Evolutionary conservation across 1,140 invertebrate species (phyloP).

Genomic region (Drosophila busckii): DNA sequence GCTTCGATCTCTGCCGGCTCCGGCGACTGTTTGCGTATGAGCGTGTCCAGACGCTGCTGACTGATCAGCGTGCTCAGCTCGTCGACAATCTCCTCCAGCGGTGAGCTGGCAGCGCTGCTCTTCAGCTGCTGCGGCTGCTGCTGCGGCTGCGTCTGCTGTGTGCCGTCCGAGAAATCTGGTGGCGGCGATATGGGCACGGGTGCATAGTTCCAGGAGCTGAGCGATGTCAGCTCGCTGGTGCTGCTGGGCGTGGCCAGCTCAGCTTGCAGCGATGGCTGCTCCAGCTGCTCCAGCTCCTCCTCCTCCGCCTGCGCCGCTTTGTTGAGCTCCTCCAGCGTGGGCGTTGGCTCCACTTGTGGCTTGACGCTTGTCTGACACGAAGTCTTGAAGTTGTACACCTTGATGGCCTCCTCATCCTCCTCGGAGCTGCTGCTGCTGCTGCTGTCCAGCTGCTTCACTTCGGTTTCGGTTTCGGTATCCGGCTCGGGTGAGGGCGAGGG

Average conservation of each 20-base stretch:
- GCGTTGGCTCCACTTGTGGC: slow-evolving; percentile 8
- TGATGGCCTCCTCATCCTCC: slow-evolving; percentile 74
- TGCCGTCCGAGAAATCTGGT: slow-evolving; percentile 64
- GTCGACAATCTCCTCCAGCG: slow-evolving; percentile 65
- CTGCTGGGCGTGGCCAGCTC: slow-evolving; percentile 35
- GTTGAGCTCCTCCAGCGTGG: slow-evolving; percentile 47
- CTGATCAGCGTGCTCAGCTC: slow-evolving; percentile 65
- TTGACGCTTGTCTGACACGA: slow-evolving; percentile 67
- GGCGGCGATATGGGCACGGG: slow-evolving; percentile 72
- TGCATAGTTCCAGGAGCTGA: slow-evolving; percentile 71
- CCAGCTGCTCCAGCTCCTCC: neutral
- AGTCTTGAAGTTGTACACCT: slow-evolving; percentile 76
- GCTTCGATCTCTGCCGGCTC: slow-evolving; percentile 59
- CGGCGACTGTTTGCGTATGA: slow-evolving; percentile 55
- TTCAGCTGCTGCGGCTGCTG: slow-evolving; percentile 9
- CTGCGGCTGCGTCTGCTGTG: neutral
- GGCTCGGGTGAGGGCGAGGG: slow-evolving; percentile 52
- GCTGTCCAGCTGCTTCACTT: neutral
- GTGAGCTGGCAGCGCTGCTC: slow-evolving; percentile 19
- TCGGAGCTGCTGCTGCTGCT: slow-evolving; percentile 57
- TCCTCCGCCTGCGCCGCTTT: slow-evolving; percentile 8
- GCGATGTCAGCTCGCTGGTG: slow-evolving; percentile 46
- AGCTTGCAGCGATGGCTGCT: slow-evolving; percentile 4
- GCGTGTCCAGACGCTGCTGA: slow-evolving; percentile 65
- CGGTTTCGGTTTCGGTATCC: slow-evolving; percentile 23